phyloP scores from a whole-genome alignment of 1,140 invertebrate genomes.

The Leptinotarsa lineolata region DNA sequence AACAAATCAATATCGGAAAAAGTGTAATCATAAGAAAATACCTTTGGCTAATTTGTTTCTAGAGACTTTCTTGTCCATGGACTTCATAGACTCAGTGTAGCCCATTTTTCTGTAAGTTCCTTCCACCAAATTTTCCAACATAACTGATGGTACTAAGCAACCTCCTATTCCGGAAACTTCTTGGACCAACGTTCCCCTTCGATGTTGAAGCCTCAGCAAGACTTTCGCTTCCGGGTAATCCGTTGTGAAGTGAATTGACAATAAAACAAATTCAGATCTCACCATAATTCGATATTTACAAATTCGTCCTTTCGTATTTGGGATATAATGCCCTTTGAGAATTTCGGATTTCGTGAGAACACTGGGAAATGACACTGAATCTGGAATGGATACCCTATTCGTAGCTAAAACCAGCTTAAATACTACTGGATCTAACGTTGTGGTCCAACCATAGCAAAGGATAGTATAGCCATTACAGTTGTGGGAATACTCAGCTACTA shows the following conservation, averaged over 20 bases:
- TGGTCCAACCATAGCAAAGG: constrained; percentile 51
- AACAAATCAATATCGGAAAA: too few species aligned
- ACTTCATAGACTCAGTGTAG: not conserved
- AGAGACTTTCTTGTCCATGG: not conserved
- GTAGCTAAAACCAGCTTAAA: constrained; percentile 48
- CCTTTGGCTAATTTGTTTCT: not conserved
- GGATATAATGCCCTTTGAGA: constrained; percentile 31
- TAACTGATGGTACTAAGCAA: constrained; percentile 21
- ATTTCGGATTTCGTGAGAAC: not conserved
- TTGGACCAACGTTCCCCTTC: constrained; percentile 15
- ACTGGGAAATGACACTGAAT: constrained; percentile 19
- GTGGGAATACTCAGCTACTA: constrained; percentile 39
- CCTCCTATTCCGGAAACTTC: constrained; percentile 21
- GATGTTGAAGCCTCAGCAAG: constrained; percentile 19
- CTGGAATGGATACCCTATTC: constrained; percentile 11
- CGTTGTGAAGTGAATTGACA: constrained; percentile 30
- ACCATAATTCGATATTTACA: constrained; percentile 20
- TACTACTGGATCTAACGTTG: constrained; percentile 33
- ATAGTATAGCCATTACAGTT: constrained; percentile 52
- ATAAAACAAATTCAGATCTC: not conserved
- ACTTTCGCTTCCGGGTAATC: constrained; percentile 23
- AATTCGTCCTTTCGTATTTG: constrained; percentile 28
- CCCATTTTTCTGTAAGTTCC: not conserved
- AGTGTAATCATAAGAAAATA: too few species aligned
- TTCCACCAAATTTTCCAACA: not conserved